phyloP scores from a whole-genome alignment of 2,888 invertebrate species.

The Tenthredo distinguenda region DNA sequence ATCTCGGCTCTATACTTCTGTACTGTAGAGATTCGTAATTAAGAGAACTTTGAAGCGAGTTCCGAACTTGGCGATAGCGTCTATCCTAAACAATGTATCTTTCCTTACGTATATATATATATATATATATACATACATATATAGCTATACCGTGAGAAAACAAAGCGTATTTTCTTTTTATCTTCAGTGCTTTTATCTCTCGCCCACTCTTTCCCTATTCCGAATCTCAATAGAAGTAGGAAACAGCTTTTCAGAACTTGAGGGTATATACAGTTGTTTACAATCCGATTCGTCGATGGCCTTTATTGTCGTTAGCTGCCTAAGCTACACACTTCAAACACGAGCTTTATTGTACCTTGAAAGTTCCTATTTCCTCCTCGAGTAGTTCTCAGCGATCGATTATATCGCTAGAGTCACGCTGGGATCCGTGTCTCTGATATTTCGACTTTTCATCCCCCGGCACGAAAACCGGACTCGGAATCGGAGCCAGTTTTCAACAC shows the following conservation, averaged over 20 bases:
- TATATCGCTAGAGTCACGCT: neutral
- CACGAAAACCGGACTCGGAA: neutral
- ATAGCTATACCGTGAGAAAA: neutral
- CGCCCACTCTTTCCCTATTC: neutral
- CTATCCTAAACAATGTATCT: slow-evolving; percentile 14
- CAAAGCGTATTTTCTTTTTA: neutral
- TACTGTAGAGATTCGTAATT: slow-evolving; percentile 23
- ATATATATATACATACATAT: neutral
- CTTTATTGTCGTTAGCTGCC: neutral
- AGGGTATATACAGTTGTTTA: neutral
- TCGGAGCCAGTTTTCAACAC: neutral
- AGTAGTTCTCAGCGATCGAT: neutral
- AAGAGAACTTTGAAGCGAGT: slow-evolving; percentile 37
- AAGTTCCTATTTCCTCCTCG: neutral
- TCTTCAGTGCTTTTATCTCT: slow-evolving; percentile 18
- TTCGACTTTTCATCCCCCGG: neutral
- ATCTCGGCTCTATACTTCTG: neutral
- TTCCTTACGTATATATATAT: neutral
- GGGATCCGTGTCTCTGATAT: neutral
- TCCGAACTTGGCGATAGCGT: slow-evolving; percentile 32
- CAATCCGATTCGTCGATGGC: neutral
- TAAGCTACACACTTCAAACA: neutral
- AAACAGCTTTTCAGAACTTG: neutral
- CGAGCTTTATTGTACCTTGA: neutral
- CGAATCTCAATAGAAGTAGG: neutral